Evolutionary conservation across 2,888 invertebrate genomes (phyloP).

Genomic region (Megamerina dolium): DNA sequence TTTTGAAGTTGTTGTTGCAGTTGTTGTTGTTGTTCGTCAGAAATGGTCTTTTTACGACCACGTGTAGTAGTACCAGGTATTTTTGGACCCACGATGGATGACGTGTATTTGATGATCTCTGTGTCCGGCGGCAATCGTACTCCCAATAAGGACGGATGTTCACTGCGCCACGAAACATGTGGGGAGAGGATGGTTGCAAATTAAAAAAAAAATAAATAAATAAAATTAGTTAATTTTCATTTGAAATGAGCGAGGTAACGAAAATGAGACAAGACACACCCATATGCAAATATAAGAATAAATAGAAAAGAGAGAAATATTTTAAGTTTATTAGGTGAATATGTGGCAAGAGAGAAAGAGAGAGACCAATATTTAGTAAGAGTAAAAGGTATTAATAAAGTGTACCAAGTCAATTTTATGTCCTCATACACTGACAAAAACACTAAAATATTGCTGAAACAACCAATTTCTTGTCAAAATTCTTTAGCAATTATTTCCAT

Average conservation of each 20-base stretch:
- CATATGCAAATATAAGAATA: neutral
- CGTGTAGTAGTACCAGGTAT: conserved; percentile 77
- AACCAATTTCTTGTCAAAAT: too few species aligned
- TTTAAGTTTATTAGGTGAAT: too few species aligned
- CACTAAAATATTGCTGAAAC: too few species aligned
- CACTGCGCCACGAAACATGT: conserved; percentile 51
- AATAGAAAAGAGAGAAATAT: conserved; percentile 5
- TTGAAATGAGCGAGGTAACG: neutral
- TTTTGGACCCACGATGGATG: conserved; percentile 80
- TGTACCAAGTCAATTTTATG: too few species aligned
- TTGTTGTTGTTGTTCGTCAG: conserved; percentile 62
- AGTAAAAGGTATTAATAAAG: too few species aligned
- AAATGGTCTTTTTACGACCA: conserved; percentile 83
- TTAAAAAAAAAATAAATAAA: conserved; percentile 10
- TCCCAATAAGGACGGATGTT: conserved; percentile 75
- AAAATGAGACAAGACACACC: neutral
- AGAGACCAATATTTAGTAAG: too few species aligned
- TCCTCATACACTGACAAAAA: too few species aligned
- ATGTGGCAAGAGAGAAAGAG: too few species aligned
- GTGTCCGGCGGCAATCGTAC: conserved; percentile 82
- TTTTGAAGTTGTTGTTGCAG: conserved; percentile 35
- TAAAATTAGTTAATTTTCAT: neutral
- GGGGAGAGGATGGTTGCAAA: conserved; percentile 9
- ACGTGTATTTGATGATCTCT: conserved; percentile 85
- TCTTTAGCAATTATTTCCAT: too few species aligned